Conservation (phyloP, 2,797 vertebrate genomes). For the Limosa lapponica region DNA sequence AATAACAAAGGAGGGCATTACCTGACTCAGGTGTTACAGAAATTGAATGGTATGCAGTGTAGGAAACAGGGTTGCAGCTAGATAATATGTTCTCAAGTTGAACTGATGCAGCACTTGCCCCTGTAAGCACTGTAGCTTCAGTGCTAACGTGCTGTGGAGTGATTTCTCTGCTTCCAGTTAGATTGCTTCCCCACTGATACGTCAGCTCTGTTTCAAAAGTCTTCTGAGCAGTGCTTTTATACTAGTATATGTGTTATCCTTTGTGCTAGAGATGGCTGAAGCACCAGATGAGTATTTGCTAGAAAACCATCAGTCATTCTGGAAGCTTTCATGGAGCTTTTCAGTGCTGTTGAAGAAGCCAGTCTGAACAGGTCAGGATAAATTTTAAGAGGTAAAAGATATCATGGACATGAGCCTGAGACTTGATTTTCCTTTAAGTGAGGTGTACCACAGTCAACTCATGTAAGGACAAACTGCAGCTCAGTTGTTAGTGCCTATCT, state of each 20-base stretch:
- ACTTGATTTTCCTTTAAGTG: neutral
- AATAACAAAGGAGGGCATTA: neutral
- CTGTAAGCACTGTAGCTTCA: neutral
- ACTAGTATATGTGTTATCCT: neutral
- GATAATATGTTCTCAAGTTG: neutral
- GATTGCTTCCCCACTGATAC: neutral
- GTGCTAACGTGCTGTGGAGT: neutral
- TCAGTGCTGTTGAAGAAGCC: neutral
- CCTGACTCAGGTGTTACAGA: neutral
- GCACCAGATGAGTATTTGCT: neutral
- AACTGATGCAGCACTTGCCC: neutral
- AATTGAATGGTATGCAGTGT: neutral
- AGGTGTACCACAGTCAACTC: neutral
- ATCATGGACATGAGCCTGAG: neutral
- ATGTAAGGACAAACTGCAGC: neutral
- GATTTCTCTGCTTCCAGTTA: neutral
- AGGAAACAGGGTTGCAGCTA: neutral
- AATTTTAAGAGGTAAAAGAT: neutral
- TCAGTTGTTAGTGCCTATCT: neutral
- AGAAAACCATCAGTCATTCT: neutral
- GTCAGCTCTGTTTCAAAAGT: neutral
- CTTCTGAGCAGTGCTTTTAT: neutral
- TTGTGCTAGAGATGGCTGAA: neutral
- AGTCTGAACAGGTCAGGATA: neutral
- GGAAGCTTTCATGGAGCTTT: neutral